Evolutionary conservation across 1,140 invertebrate species (phyloP).

Genomic region (Scaptomyza montana): DNA sequence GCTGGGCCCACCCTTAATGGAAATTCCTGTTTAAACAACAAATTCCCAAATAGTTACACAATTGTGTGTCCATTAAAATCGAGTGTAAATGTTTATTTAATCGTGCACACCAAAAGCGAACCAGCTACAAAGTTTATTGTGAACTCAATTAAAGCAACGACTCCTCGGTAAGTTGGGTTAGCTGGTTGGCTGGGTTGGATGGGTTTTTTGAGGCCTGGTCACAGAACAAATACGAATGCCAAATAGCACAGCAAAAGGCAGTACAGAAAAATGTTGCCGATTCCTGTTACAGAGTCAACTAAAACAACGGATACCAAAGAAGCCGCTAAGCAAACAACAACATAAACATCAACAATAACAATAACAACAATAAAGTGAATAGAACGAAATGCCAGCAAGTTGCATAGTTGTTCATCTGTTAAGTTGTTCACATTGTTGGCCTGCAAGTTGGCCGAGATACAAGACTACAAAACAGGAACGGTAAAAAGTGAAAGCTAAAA

Average conservation of each 20-base stretch:
- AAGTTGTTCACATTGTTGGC: slow-evolving; percentile 33
- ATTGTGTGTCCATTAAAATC: slow-evolving; percentile 44
- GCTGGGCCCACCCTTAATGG: slow-evolving; percentile 5
- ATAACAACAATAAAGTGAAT: slow-evolving; percentile 47
- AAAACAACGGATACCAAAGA: slow-evolving; percentile 56
- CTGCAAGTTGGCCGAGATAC: slow-evolving; percentile 34
- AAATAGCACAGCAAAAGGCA: slow-evolving; percentile 39
- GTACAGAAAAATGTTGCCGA: slow-evolving; percentile 38
- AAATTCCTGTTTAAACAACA: slow-evolving; percentile 31
- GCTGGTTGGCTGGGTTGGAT: slow-evolving; percentile 12
- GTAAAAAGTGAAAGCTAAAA: not conserved
- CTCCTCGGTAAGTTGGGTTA: slow-evolving; percentile 15
- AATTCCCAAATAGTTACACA: slow-evolving; percentile 33
- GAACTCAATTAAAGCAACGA: slow-evolving; percentile 55
- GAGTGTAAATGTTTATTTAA: slow-evolving; percentile 56
- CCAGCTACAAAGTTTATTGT: slow-evolving; percentile 47
- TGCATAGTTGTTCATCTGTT: slow-evolving; percentile 34
- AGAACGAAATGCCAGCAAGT: slow-evolving; percentile 33
- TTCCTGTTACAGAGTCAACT: slow-evolving; percentile 57
- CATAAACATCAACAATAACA: slow-evolving; percentile 21
- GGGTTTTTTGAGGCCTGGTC: not conserved
- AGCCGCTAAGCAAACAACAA: slow-evolving; percentile 56
- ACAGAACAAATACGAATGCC: slow-evolving; percentile 26
- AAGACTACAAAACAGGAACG: slow-evolving; percentile 20
- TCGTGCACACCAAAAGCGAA: slow-evolving; percentile 26